Percentiles rank a stretch among this genome's conserved stretches.
Evolutionary conservation across 1,140 invertebrate species (phyloP).

Genomic region (Macrobrachium rosenbergii): DNA sequence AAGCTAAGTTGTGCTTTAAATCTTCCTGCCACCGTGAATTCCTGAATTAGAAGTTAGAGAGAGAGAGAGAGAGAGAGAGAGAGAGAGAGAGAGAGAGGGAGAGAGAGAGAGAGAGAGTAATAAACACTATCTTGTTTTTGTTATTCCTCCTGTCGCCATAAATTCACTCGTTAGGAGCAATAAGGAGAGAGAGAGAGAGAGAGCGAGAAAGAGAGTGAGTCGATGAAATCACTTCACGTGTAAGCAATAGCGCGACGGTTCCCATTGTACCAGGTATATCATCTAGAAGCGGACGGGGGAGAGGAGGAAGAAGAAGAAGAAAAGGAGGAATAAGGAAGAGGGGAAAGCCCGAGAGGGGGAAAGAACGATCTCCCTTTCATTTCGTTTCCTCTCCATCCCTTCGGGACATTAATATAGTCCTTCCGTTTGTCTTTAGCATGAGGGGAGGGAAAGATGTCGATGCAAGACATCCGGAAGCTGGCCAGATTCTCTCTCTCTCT

Average conservation of each 20-base stretch:
- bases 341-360: background rate
- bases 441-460: no score
- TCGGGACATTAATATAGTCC: background rate
- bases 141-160: background rate
- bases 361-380: background rate
- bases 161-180: background rate
- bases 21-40: no score
- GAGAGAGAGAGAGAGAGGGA: background rate
- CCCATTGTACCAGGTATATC: no score
- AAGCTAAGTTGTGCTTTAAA: no score
- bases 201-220: background rate
- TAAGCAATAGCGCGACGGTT: no score
- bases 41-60: background rate
- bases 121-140: background rate
- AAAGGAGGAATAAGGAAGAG: background rate
- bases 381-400: background rate
- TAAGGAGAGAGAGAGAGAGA: background rate
- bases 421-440: slow-evolving; percentile 10
- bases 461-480: no score
- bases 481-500: slow-evolving; percentile 39
- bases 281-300: background rate
- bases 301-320: background rate
- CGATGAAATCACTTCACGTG: no score
- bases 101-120: no score
- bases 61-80: slow-evolving; percentile 4